A percentile compares a stretch with the other conserved stretches of the same genome.
Evolutionary conservation across 2,113 vertebrate species (phyloP).

Genomic region (Perca schrenkii): DNA sequence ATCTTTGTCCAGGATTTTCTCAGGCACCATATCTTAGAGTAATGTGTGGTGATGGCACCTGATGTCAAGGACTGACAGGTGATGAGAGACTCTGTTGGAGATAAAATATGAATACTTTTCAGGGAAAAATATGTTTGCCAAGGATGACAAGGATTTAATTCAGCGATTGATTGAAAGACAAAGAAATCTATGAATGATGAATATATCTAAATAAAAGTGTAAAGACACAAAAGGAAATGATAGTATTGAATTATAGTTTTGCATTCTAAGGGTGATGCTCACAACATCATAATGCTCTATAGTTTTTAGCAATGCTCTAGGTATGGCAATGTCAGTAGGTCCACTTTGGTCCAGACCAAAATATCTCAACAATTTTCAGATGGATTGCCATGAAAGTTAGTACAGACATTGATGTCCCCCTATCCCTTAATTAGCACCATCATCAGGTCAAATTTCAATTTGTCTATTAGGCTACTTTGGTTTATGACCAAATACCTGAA

Average conservation of each 20-base stretch:
- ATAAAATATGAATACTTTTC: too few species aligned
- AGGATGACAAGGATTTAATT: too few species aligned
- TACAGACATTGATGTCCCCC: not conserved
- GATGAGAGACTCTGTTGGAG: too few species aligned
- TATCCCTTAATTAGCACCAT: not conserved
- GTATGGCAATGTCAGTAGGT: too few species aligned
- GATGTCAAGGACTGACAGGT: too few species aligned
- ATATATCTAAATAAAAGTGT: too few species aligned
- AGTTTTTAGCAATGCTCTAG: not conserved
- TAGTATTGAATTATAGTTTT: not conserved
- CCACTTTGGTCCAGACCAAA: too few species aligned
- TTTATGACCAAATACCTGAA: not conserved
- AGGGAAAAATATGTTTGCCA: too few species aligned
- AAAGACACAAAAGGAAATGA: too few species aligned
- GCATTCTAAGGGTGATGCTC: not conserved
- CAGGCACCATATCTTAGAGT: conserved; percentile 73
- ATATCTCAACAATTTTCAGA: not conserved
- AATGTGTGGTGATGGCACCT: conserved; percentile 54
- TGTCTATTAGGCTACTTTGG: not conserved
- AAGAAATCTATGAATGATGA: too few species aligned
- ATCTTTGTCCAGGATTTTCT: conserved; percentile 75
- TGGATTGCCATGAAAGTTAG: not conserved
- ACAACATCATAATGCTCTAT: not conserved
- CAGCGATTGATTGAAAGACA: too few species aligned
- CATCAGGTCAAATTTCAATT: too few species aligned